A percentile compares a stretch with the other conserved stretches of the same genome.
Conservation (phyloP, 2,888 invertebrate species). For the Camponotus fellah region DNA sequence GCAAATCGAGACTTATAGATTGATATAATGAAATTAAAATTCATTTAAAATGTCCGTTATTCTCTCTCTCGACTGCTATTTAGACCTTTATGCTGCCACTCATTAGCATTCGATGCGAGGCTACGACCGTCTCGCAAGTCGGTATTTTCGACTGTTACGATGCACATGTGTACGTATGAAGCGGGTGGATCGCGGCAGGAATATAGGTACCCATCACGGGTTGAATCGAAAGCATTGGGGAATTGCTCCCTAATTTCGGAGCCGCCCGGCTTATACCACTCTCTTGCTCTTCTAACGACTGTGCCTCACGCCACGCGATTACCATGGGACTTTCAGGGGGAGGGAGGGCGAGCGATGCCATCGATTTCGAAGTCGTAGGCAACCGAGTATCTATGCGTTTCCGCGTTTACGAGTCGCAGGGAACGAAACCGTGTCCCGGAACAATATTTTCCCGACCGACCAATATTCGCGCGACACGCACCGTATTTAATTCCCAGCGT, state of each 20-base stretch:
- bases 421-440: conserved; percentile 27
- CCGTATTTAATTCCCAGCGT: conserved; percentile 46
- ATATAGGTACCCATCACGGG: conserved; percentile 61
- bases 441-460: conserved; percentile 41
- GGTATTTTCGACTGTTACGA: conserved; percentile 25
- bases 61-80: neutral
- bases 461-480: conserved; percentile 48
- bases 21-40: neutral
- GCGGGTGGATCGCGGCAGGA: conserved; percentile 29
- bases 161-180: neutral
- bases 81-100: conserved; percentile 52
- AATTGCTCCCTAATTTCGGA: conserved; percentile 82
- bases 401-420: conserved; percentile 24
- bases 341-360: conserved; percentile 71
- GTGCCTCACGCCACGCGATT: conserved; percentile 82
- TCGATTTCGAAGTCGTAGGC: conserved; percentile 70
- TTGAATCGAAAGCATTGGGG: conserved; percentile 76
- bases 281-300: conserved; percentile 78
- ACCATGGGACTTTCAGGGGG: conserved; percentile 78
- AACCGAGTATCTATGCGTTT: conserved; percentile 8
- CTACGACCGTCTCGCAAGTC: conserved; percentile 50
- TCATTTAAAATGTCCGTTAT: neutral
- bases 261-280: conserved; percentile 65
- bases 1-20: neutral
- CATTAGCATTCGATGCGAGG: conserved; percentile 66